These are phyloP conservation scores for Corvus moneduloides DNA, from an alignment of 2,113 vertebrate species.

Conservation along the genomic window DNA sequence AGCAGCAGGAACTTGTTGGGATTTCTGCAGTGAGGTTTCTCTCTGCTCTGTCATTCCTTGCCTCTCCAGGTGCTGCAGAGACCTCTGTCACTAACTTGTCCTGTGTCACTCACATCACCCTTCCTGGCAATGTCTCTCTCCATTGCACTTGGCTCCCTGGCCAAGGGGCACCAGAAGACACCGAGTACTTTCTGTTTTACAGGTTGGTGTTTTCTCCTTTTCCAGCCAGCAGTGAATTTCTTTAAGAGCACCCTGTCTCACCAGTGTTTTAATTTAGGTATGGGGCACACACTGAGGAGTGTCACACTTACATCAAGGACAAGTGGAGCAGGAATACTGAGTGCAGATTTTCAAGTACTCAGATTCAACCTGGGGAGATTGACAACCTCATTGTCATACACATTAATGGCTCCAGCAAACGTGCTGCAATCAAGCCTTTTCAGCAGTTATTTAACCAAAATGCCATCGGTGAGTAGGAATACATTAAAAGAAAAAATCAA, in stretches of 20 bases:
- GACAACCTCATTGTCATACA: conserved; percentile 21
- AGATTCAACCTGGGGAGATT: neutral
- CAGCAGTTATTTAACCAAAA: conserved; percentile 63
- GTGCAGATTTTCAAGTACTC: conserved; percentile 53
- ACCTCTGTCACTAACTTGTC: conserved; percentile 65
- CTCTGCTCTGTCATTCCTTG: neutral
- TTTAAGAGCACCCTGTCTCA: neutral
- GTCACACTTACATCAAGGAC: conserved; percentile 50
- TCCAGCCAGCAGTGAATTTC: neutral
- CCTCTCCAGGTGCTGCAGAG: conserved; percentile 51
- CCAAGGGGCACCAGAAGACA: conserved; percentile 60
- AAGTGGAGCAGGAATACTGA: neutral
- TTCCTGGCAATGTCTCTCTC: conserved; percentile 40
- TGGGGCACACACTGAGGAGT: conserved; percentile 22
- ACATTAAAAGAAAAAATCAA: neutral
- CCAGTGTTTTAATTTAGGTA: conserved; percentile 43
- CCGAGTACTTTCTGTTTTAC: conserved; percentile 71
- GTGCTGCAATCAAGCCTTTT: conserved; percentile 48
- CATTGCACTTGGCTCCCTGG: conserved; percentile 68
- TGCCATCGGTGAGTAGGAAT: conserved; percentile 66
- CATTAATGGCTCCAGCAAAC: conserved; percentile 68
- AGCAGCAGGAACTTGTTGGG: neutral
- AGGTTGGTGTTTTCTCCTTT: conserved; percentile 59
- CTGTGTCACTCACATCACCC: conserved; percentile 21
- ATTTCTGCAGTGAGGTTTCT: neutral